Percentiles rank a stretch among this genome's conserved stretches.
Evolutionary conservation across 2,797 vertebrate species (phyloP).

Genomic region (Champsocephalus gunnari): DNA sequence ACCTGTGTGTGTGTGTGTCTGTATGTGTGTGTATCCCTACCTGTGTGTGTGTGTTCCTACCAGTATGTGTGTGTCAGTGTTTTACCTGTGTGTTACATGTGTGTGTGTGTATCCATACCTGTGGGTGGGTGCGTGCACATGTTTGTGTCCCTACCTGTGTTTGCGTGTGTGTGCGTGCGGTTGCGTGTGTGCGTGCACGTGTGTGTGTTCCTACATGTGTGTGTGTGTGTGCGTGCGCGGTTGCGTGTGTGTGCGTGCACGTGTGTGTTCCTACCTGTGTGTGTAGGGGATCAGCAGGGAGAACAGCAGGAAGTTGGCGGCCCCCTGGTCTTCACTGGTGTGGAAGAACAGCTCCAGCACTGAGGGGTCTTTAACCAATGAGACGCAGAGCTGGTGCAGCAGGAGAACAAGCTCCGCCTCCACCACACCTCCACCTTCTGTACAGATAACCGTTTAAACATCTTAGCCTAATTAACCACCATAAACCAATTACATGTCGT

Average conservation of each 20-base stretch:
- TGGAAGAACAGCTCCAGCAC: constrained; percentile 97
- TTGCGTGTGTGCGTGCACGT: too few relatives aligned
- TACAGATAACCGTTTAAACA: constrained; percentile 9
- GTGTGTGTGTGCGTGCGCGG: too few relatives aligned
- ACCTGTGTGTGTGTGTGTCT: not conserved
- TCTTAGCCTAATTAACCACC: not conserved
- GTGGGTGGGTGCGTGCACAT: too few relatives aligned
- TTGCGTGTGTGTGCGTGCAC: not conserved
- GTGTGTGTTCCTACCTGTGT: constrained; percentile 79
- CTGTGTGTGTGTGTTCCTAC: not conserved
- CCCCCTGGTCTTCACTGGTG: constrained; percentile 94
- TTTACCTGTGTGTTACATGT: too few relatives aligned
- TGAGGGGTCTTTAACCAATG: constrained; percentile 93
- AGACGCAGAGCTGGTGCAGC: constrained; percentile 91
- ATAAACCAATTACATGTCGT: constrained; percentile 1
- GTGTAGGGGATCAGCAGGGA: constrained; percentile 96
- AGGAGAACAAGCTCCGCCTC: constrained; percentile 92
- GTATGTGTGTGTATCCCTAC: not conserved
- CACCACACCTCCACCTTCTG: constrained; percentile 85
- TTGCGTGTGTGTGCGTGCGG: too few relatives aligned
- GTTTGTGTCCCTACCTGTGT: too few relatives aligned
- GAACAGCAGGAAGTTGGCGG: constrained; percentile 96
- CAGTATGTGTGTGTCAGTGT: too few relatives aligned
- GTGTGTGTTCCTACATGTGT: too few relatives aligned
- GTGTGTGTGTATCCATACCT: too few relatives aligned